Evolutionary conservation across 2,797 vertebrate genomes (phyloP).

Genomic region (Gephyroberyx darwinii): DNA sequence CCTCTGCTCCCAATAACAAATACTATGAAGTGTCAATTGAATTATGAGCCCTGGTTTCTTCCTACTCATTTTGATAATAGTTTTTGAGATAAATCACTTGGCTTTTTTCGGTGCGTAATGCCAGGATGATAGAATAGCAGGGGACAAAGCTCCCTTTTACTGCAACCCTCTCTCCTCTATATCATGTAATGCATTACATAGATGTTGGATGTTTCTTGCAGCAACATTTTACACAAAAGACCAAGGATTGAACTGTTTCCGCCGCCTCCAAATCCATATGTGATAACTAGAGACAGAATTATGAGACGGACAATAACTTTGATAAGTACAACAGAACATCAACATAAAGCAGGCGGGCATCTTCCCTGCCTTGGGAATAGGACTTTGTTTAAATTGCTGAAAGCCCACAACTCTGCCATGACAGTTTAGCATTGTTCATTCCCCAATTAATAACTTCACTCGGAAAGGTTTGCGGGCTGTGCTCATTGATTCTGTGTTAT

Average conservation of each 20-base stretch:
- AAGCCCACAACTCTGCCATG: constrained; percentile 60
- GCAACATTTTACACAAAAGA: constrained; percentile 59
- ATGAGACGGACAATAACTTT: constrained; percentile 16
- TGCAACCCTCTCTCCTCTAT: constrained; percentile 46
- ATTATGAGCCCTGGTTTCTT: constrained; percentile 70
- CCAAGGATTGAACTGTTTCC: constrained; percentile 56
- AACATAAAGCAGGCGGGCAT: constrained; percentile 50
- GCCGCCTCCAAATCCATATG: constrained; percentile 59
- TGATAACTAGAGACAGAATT: constrained; percentile 46
- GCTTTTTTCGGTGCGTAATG: constrained; percentile 65
- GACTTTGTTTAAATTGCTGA: constrained; percentile 60
- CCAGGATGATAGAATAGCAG: constrained; percentile 48
- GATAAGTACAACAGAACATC: constrained; percentile 52
- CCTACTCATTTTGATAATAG: constrained; percentile 74
- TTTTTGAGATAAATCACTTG: constrained; percentile 69
- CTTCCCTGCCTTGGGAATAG: constrained; percentile 49
- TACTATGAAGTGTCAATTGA: constrained; percentile 67
- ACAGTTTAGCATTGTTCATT: constrained; percentile 72
- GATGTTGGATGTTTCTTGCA: constrained; percentile 54
- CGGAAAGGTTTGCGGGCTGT: constrained; percentile 69
- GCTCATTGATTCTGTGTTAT: constrained; percentile 74
- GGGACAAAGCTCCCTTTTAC: constrained; percentile 57
- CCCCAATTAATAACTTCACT: constrained; percentile 77
- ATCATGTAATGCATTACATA: constrained; percentile 60
- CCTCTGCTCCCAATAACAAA: constrained; percentile 65